These are phyloP conservation scores for Megalurothrips usitatus DNA, from an alignment of 2,888 invertebrate species.

Conservation along the genomic window DNA sequence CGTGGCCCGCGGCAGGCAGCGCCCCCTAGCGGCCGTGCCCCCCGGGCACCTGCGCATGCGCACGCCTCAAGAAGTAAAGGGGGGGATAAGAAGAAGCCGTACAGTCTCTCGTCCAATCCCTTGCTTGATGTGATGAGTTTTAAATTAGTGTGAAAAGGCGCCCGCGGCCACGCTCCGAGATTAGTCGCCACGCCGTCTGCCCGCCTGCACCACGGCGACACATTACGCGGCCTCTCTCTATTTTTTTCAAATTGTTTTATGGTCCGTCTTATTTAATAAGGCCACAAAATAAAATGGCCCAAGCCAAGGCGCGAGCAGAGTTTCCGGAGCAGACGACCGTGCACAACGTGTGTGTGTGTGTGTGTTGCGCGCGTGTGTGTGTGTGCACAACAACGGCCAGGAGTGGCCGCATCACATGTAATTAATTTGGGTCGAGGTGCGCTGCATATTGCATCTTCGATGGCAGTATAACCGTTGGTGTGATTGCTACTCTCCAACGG, in stretches of 20 bases:
- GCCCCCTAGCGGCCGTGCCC: too few relatives aligned
- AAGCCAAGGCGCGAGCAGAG: too few relatives aligned
- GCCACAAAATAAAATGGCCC: too few relatives aligned
- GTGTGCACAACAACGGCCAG: too few relatives aligned
- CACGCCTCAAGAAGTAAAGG: neutral
- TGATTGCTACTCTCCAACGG: neutral
- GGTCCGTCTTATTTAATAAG: neutral
- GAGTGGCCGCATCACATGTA: too few relatives aligned
- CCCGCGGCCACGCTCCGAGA: neutral
- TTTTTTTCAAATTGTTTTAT: neutral
- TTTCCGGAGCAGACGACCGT: neutral
- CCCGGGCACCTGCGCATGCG: too few relatives aligned
- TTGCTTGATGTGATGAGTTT: slow-evolving; percentile 1
- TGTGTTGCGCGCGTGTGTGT: neutral
- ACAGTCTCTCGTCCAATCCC: neutral
- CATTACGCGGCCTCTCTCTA: too few relatives aligned
- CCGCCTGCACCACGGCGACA: neutral
- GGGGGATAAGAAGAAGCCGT: neutral
- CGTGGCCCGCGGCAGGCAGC: too few relatives aligned
- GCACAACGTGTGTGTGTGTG: neutral
- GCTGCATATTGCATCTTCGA: too few relatives aligned
- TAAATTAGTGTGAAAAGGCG: slow-evolving; percentile 1
- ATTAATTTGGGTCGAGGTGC: too few relatives aligned
- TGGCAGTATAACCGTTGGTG: too few relatives aligned
- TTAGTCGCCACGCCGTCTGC: slow-evolving; percentile 4